These are phyloP conservation scores for silkworm (Bombyx mori) DNA, from an alignment of 1,140 invertebrate genomes.

Conservation along the genomic window DNA sequence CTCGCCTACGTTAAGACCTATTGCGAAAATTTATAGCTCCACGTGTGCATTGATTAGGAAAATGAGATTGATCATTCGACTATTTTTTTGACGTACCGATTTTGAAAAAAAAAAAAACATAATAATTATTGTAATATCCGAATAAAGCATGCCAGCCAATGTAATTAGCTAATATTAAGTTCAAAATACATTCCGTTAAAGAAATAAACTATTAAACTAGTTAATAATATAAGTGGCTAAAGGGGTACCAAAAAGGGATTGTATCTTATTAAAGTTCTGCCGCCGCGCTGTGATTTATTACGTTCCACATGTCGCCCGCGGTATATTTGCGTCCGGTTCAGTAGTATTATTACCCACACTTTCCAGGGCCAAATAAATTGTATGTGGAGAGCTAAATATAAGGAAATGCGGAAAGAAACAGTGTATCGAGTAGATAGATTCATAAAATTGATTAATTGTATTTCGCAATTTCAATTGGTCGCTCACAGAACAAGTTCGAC, in stretches of 20 bases:
- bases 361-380: constrained; percentile 32
- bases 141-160: neutral
- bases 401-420: constrained; percentile 23
- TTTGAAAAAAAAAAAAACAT: neutral
- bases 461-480: too few species aligned
- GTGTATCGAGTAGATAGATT: too few species aligned
- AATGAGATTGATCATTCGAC: neutral
- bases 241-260: neutral
- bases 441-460: too few species aligned
- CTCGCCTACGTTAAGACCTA: neutral
- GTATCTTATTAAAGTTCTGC: constrained; percentile 23
- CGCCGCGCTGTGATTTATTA: constrained; percentile 28
- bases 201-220: neutral
- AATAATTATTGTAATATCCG: neutral
- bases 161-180: neutral
- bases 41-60: neutral
- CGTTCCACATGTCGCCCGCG: constrained; percentile 29
- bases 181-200: neutral
- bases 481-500: too few species aligned
- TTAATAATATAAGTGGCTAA: neutral
- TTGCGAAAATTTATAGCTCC: constrained; percentile 1
- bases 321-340: constrained; percentile 22
- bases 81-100: neutral
- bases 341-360: constrained; percentile 28
- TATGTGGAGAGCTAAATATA: constrained; percentile 25